A percentile compares a stretch with the other conserved stretches of the same genome.
Conservation (phyloP, 1,140 invertebrate species). For the Megathymus violae region DNA sequence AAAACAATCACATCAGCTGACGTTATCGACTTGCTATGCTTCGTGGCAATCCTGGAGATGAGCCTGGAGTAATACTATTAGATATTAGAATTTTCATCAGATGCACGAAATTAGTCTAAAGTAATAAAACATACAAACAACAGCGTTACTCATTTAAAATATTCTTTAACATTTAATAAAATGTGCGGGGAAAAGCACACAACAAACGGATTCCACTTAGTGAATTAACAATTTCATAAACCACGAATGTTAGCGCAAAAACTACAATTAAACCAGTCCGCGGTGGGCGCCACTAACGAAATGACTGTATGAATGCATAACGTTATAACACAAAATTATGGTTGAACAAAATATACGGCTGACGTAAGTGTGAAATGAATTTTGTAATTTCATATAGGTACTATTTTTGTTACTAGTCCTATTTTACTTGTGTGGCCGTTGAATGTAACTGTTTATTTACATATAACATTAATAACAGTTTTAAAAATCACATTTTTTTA, state of each 20-base stretch:
- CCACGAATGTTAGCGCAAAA: constrained; percentile 35
- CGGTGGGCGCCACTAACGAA: constrained; percentile 36
- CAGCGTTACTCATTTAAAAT: neutral
- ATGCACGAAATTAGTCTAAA: no score
- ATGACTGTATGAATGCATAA: constrained; percentile 3
- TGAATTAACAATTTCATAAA: constrained; percentile 33
- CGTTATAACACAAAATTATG: neutral
- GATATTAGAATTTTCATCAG: no score
- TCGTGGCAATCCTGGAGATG: no score
- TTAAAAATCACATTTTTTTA: no score
- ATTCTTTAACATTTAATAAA: neutral
- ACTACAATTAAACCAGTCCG: constrained; percentile 38
- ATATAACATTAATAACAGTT: no score
- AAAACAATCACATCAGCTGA: no score
- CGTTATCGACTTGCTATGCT: no score
- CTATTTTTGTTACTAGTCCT: neutral
- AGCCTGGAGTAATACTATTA: no score
- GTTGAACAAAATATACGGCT: neutral
- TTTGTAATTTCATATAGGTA: neutral
- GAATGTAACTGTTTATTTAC: no score
- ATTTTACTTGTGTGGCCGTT: no score
- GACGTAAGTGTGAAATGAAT: neutral
- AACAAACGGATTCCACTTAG: constrained; percentile 9
- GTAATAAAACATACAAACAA: neutral
- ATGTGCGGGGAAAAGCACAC: neutral